Evolutionary conservation across 2,797 vertebrate species (phyloP), one percentile per base, ranked within the genome.

Genomic region (Eremophila alpestris): DNA sequence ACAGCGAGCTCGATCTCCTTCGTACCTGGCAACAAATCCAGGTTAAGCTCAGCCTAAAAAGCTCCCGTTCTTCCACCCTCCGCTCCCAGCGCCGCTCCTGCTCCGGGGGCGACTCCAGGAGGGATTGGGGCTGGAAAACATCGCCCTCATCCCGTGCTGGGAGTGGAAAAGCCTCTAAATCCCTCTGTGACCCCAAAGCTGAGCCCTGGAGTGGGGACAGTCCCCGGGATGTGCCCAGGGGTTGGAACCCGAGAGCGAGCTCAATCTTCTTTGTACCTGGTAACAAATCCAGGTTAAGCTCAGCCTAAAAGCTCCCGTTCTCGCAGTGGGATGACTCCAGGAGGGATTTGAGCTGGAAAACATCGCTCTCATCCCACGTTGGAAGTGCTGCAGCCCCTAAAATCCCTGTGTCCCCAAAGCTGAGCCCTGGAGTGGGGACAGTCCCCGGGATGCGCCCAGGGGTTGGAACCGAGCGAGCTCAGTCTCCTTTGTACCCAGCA

Each of bases 151-250:
- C 36, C 36, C 48, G 3, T 5, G 9, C 14, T 22, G 51, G 45
- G 16, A n/a, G 7, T 2, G 43, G 36, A 36, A 36, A 36, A 36
- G 36, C 36, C 36, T 36, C 30, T 2, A 1, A 2, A 51, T 1
- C 34, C 48, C 45, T 3, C 23, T 1, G 0, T 1, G 29, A 4
- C 9, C 11, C n/a, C 55, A 26, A 9, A 27, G 16, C 27, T 1
- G 2, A 23, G 26, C 10, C 15, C 27, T 6, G 63, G 52, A 29
- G 30, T 2, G 0, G 30, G 63, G 49, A 48, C 41, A 13, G 52
- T 5, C 48, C 18, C 46, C 16, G 40, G 40, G 40, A 41, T 41
- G 40, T 16, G 40, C 40, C 40, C 40, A 41, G 36, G 36, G 36
- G 36, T 36, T 36, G 36, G 36, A 95, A 95, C 12, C 63, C 80